Evolutionary conservation across 1,140 invertebrate species (phyloP).

Genomic region (Spodoptera frugiperda): DNA sequence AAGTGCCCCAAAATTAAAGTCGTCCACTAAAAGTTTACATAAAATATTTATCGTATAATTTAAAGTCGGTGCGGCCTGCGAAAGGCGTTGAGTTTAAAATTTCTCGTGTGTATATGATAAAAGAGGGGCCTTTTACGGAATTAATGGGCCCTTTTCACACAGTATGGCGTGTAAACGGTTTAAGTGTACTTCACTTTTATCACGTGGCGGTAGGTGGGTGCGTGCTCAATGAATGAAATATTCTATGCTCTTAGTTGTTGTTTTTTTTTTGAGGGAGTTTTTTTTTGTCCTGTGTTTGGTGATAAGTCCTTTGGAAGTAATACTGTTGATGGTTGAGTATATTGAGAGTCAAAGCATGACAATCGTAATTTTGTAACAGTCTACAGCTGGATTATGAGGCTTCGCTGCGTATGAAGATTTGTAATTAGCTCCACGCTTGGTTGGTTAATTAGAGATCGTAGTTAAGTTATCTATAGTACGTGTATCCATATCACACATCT

Average conservation of each 20-base stretch:
- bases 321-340: too few species aligned
- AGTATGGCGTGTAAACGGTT: constrained; percentile 19
- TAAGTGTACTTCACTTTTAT: background rate
- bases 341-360: too few species aligned
- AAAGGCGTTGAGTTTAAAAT: constrained; percentile 23
- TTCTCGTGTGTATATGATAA: constrained; percentile 21
- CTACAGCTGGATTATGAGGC: too few species aligned
- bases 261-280: background rate
- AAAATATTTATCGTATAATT: constrained; percentile 1
- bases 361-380: too few species aligned
- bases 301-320: too few species aligned
- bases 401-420: too few species aligned
- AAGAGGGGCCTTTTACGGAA: background rate
- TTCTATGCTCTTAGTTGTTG: background rate
- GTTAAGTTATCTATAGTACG: too few species aligned
- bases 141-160: constrained; percentile 22
- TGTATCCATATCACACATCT: too few species aligned
- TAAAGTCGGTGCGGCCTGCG: background rate
- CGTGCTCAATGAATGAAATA: background rate
- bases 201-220: background rate
- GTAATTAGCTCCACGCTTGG: too few species aligned
- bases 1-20: too few species aligned
- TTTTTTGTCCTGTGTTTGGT: background rate
- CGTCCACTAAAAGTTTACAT: too few species aligned
- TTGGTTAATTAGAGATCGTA: too few species aligned